Conservation (phyloP, 92 coral and sea anemone genomes). For the Virgularia gustaviana region DNA sequence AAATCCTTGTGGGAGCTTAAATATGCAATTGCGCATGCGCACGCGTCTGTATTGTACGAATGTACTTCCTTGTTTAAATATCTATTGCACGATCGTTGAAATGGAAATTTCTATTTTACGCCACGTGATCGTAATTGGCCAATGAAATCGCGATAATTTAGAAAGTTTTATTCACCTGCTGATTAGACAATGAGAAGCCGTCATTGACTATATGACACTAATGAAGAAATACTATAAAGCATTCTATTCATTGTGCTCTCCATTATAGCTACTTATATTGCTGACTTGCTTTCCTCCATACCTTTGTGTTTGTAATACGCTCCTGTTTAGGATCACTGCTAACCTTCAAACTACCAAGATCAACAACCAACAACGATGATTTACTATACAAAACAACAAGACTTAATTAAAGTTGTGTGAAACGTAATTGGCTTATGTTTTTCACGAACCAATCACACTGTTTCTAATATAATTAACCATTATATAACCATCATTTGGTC, state of each 20-base stretch:
- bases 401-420: neutral
- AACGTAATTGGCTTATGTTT: neutral
- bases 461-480: neutral
- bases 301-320: conserved; percentile 78
- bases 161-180: too few species aligned
- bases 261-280: neutral
- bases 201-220: too few species aligned
- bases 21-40: too few species aligned
- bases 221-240: neutral
- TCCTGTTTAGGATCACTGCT: conserved; percentile 88
- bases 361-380: conserved; percentile 68
- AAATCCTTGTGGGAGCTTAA: too few species aligned
- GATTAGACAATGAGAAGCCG: too few species aligned
- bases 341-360: conserved; percentile 88
- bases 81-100: too few species aligned
- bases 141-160: too few species aligned
- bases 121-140: too few species aligned
- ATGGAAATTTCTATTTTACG: too few species aligned
- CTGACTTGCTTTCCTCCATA: conserved; percentile 13
- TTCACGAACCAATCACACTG: neutral
- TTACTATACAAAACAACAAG: conserved; percentile 50
- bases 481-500: neutral
- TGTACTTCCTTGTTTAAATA: too few species aligned
- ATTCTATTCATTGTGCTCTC: neutral
- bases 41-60: too few species aligned